Conservation (phyloP, 1,140 invertebrate genomes). For the Ceratoteleas bidentatus region DNA sequence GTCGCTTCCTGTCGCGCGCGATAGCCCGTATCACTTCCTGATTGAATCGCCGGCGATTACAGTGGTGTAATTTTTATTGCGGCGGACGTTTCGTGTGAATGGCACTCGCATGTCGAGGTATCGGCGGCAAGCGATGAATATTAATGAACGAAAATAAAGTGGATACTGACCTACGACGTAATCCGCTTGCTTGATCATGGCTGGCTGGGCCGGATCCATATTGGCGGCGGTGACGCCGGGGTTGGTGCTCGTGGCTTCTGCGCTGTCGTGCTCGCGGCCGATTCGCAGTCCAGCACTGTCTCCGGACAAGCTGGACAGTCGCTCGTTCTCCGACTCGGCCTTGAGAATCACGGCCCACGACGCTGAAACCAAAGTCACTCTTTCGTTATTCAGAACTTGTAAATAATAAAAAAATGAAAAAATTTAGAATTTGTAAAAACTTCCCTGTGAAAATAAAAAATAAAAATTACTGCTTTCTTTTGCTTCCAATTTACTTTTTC, state of each 20-base stretch:
- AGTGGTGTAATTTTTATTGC: constrained; percentile 1
- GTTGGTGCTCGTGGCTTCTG: constrained; percentile 71
- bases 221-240: constrained; percentile 46
- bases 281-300: constrained; percentile 73
- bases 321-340: constrained; percentile 71
- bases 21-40: too few species aligned
- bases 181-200: constrained; percentile 77
- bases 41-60: too few species aligned
- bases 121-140: constrained; percentile 16
- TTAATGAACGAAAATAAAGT: constrained; percentile 33
- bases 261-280: constrained; percentile 72
- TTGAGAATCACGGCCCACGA: constrained; percentile 75
- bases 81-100: not conserved
- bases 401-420: too few species aligned
- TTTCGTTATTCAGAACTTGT: constrained; percentile 14
- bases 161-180: constrained; percentile 78
- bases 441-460: too few species aligned
- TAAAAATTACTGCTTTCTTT: too few species aligned
- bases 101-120: not conserved
- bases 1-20: too few species aligned
- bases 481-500: too few species aligned
- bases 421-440: too few species aligned
- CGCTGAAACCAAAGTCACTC: constrained; percentile 64
- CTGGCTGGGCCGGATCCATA: constrained; percentile 77
- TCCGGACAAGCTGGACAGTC: constrained; percentile 72